Conservation (phyloP, 1,140 invertebrate genomes). For the Anagrus nilaparvatae region DNA sequence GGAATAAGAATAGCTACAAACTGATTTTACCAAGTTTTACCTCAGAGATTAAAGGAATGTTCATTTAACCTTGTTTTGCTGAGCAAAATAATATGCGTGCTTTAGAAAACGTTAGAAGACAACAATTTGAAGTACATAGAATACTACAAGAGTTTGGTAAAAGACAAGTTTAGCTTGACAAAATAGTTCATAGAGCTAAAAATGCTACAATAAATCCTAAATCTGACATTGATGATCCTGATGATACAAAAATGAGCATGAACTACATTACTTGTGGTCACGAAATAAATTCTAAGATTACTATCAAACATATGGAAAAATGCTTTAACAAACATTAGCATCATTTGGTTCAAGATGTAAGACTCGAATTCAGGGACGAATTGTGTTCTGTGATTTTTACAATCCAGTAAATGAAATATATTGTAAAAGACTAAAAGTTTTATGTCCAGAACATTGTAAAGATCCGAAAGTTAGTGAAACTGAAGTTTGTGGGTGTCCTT, state of each 20-base stretch:
- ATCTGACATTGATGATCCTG: slow-evolving; percentile 54
- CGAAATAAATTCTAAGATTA: slow-evolving; percentile 78
- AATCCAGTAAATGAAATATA: slow-evolving; percentile 85
- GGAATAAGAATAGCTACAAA: slow-evolving; percentile 84
- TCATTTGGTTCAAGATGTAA: slow-evolving; percentile 93
- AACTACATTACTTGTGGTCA: slow-evolving; percentile 96
- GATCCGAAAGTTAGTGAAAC: slow-evolving; percentile 79
- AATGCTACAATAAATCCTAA: slow-evolving; percentile 54
- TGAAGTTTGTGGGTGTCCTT: slow-evolving; percentile 85
- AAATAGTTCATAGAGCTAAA: slow-evolving; percentile 68
- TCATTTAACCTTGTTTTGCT: slow-evolving; percentile 72
- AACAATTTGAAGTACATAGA: slow-evolving; percentile 64
- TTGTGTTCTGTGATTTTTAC: slow-evolving; percentile 97
- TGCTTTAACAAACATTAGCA: slow-evolving; percentile 94
- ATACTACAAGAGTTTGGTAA: slow-evolving; percentile 69
- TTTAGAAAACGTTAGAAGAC: slow-evolving; percentile 70
- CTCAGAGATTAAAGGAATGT: slow-evolving; percentile 91
- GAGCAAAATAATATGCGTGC: slow-evolving; percentile 78
- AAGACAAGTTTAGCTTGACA: slow-evolving; percentile 67
- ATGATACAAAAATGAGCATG: slow-evolving; percentile 77
- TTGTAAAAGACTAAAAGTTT: slow-evolving; percentile 89
- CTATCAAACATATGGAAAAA: slow-evolving; percentile 90
- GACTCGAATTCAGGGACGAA: slow-evolving; percentile 85
- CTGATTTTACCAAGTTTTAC: slow-evolving; percentile 75
- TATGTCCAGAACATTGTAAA: slow-evolving; percentile 97